phyloP scores from a whole-genome alignment of 2,888 invertebrate species.

The Drosophila anomalipes region DNA sequence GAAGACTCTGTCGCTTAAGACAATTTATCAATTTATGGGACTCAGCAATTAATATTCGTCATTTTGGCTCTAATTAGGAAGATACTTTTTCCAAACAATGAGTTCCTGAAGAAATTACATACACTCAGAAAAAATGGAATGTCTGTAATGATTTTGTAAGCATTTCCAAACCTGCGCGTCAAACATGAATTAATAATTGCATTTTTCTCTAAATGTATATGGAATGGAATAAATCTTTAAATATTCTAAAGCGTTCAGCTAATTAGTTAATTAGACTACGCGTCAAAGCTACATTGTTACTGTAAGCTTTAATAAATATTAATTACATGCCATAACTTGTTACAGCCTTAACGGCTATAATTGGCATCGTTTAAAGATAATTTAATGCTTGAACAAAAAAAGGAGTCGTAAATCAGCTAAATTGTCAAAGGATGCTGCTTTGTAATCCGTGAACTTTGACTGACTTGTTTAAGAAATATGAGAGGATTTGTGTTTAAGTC shows the following conservation, averaged over 20 bases:
- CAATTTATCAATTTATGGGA: conserved; percentile 17
- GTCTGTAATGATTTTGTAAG: background rate
- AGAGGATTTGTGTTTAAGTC: conserved; percentile 14
- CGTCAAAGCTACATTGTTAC: background rate
- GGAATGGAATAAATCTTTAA: background rate
- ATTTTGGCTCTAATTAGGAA: conserved; percentile 3
- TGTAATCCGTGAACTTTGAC: conserved; percentile 5
- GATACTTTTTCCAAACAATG: background rate
- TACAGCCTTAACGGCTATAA: background rate
- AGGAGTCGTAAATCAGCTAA: conserved; percentile 4
- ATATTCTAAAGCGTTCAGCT: background rate
- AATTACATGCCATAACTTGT: background rate
- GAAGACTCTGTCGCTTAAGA: conserved; percentile 3
- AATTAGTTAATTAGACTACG: background rate
- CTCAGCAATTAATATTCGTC: conserved; percentile 16
- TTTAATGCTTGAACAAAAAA: background rate
- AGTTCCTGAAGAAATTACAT: background rate
- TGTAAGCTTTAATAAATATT: background rate
- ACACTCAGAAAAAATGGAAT: background rate
- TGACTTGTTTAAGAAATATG: conserved; percentile 4
- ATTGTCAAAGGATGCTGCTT: conserved; percentile 13
- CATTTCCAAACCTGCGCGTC: background rate
- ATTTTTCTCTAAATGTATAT: background rate
- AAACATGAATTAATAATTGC: background rate
- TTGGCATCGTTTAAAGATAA: background rate